Percentiles rank a stretch among this genome's conserved stretches.
These are phyloP conservation scores for Matsumyia berberina DNA, from an alignment of 2,888 invertebrate species.

Conservation along the genomic window DNA sequence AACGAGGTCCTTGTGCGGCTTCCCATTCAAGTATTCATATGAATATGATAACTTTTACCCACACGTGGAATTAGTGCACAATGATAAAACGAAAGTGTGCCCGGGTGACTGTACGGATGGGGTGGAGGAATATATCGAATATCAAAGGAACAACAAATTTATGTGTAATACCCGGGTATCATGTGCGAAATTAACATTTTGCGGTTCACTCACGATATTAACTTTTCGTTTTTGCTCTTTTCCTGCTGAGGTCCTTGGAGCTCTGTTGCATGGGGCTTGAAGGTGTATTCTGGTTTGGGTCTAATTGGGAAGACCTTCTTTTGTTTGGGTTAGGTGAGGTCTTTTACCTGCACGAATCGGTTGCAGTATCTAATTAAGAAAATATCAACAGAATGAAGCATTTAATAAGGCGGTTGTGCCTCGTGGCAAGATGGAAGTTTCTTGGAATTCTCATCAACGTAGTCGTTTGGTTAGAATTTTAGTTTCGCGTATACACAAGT, in stretches of 20 bases:
- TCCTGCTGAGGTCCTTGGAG: background rate
- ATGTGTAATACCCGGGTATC: conserved; percentile 31
- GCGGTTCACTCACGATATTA: conserved; percentile 44
- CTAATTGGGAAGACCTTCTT: conserved; percentile 12
- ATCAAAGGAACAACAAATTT: conserved; percentile 29
- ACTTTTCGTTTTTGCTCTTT: conserved; percentile 23
- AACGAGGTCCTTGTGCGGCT: background rate
- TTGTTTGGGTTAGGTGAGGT: background rate
- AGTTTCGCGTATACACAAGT: no score
- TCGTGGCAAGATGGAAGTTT: no score
- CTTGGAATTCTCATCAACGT: no score
- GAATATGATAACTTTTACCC: conserved; percentile 39
- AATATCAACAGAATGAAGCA: conserved; percentile 9
- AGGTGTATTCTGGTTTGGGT: background rate
- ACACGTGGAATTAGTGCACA: conserved; percentile 55
- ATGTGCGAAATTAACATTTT: conserved; percentile 51
- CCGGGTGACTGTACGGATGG: conserved; percentile 7
- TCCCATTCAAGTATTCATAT: conserved; percentile 18
- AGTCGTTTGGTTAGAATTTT: no score
- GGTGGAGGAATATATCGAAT: background rate
- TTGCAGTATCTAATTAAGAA: background rate
- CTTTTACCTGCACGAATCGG: background rate
- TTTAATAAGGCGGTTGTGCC: conserved; percentile 1
- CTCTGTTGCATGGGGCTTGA: background rate
- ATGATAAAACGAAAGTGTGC: conserved; percentile 16